These are phyloP conservation scores for Chymomyza fuscimana DNA, from an alignment of 2,888 invertebrate genomes.

Conservation along the genomic window DNA sequence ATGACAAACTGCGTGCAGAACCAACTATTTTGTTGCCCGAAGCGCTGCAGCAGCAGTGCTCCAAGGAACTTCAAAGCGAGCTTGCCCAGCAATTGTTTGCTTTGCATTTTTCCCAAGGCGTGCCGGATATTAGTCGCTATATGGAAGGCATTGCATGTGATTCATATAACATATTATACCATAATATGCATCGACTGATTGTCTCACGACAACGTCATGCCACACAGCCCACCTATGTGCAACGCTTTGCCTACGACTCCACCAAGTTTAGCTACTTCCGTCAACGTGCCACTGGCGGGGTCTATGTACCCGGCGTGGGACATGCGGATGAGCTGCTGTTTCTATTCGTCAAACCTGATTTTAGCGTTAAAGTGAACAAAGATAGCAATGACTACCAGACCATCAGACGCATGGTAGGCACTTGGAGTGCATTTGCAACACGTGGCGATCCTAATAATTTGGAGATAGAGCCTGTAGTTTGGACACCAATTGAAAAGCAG, in stretches of 20 bases:
- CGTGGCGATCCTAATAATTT: constrained; percentile 42
- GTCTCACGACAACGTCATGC: constrained; percentile 55
- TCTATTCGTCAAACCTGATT: not conserved
- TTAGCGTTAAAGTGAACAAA: constrained; percentile 22
- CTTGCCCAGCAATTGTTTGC: not conserved
- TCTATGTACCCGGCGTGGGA: constrained; percentile 44
- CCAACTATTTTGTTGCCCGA: not conserved
- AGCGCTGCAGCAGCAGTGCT: not conserved
- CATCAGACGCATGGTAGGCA: constrained; percentile 47
- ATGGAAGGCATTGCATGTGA: not conserved
- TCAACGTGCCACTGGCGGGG: constrained; percentile 27
- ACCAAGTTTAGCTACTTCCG: constrained; percentile 47
- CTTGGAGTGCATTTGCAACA: constrained; percentile 49
- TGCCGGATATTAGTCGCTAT: not conserved
- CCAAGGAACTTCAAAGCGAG: not conserved
- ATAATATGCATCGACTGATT: constrained; percentile 13
- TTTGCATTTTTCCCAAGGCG: not conserved
- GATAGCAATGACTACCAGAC: constrained; percentile 47
- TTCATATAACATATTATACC: not conserved
- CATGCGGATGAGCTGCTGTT: constrained; percentile 34
- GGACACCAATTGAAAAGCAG: not conserved
- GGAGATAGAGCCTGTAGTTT: not conserved
- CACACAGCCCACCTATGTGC: constrained; percentile 48
- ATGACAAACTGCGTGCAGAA: not conserved
- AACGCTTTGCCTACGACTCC: constrained; percentile 59